phyloP scores from a whole-genome alignment of 2,797 vertebrate species.

The Cottoperca gobio region DNA sequence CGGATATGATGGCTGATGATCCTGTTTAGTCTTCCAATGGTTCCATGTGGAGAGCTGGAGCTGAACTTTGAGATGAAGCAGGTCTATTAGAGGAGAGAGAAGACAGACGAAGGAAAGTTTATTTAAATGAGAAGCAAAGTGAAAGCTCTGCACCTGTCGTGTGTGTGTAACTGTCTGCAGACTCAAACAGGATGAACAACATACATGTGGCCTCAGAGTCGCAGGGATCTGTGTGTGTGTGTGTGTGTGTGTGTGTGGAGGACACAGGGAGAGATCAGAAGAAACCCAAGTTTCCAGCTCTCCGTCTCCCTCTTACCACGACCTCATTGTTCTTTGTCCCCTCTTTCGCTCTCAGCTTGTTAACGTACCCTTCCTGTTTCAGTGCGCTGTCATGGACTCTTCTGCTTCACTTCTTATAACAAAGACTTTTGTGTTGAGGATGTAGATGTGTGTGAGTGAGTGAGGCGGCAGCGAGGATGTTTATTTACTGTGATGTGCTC shows the following conservation, averaged over 20 bases:
- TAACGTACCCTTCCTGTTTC: slow-evolving; percentile 44
- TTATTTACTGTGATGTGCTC: slow-evolving; percentile 44
- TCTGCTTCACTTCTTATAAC: slow-evolving; percentile 6
- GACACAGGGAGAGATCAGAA: slow-evolving; percentile 65
- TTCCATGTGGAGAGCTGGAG: slow-evolving; percentile 53
- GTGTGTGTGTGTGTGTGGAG: slow-evolving; percentile 28
- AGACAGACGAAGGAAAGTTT: slow-evolving; percentile 5
- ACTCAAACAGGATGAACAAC: slow-evolving; percentile 25
- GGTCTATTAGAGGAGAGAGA: slow-evolving; percentile 15
- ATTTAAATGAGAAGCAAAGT: background rate
- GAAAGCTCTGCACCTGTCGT: slow-evolving; percentile 64
- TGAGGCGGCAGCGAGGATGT: slow-evolving; percentile 14
- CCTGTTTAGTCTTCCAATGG: slow-evolving; percentile 43
- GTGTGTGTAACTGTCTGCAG: background rate
- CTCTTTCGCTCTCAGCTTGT: slow-evolving; percentile 15
- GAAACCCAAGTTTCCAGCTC: slow-evolving; percentile 42
- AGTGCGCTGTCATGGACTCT: slow-evolving; percentile 47
- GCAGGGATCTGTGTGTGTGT: slow-evolving; percentile 23
- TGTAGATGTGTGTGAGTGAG: slow-evolving; percentile 5
- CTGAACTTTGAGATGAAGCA: slow-evolving; percentile 50
- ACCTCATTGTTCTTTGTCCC: slow-evolving; percentile 52
- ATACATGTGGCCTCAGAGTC: slow-evolving; percentile 59
- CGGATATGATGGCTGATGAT: slow-evolving; percentile 44
- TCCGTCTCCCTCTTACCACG: slow-evolving; percentile 27
- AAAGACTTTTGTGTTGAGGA: slow-evolving; percentile 23